Evolutionary conservation across 2,113 vertebrate species (phyloP), one percentile per base, ranked within the genome.

Genomic region (Neodon shergylaensis): DNA sequence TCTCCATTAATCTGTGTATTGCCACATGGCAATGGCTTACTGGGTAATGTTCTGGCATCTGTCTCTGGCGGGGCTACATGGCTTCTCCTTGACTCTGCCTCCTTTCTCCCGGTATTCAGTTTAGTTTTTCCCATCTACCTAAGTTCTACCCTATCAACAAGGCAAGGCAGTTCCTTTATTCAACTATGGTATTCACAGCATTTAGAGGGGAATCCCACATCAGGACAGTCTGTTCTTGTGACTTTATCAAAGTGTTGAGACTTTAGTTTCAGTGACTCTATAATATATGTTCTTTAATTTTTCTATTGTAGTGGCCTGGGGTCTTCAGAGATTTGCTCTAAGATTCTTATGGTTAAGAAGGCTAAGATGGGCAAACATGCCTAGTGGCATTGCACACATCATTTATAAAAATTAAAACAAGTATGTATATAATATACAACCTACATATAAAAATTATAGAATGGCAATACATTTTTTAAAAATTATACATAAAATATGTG

Each of bases 221-320:
- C 54, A 58, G 54, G 54, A 58, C 0, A 0, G 61, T 94, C 10
- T 22, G 79, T 68, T 70, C 33, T 19, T 5, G 28, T 49, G 28
- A 33, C 24, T 79, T 96, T 84, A 65, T 47, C 96, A 72, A 95
- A 42, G 26, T 79, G 92, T n/a, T 47, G 96, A 87, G 66, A 66
- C 2, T 49, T 5, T 49, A 2, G 24, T n/a, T 36, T 94, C 61
- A 5, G 13, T 4, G 76, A 5, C 19, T 91, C 61, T 28, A 5
- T 61, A 81, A 42, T 79, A 85, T 73, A 58, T 98, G 88, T 7
- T 0, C 1, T 72, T 88, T 68, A 39, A 14, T 12, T 94, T 86
- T 79, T 49, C 65, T 58, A 28, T 3, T 73, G 21, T 72, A 73
- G 70, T 92, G 26, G 31, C 73, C 10, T 66, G 49, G 1, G n/a